Base-by-base conservation (phyloP, 1,140 invertebrate species). In the Papilio aristodemus region DNA sequence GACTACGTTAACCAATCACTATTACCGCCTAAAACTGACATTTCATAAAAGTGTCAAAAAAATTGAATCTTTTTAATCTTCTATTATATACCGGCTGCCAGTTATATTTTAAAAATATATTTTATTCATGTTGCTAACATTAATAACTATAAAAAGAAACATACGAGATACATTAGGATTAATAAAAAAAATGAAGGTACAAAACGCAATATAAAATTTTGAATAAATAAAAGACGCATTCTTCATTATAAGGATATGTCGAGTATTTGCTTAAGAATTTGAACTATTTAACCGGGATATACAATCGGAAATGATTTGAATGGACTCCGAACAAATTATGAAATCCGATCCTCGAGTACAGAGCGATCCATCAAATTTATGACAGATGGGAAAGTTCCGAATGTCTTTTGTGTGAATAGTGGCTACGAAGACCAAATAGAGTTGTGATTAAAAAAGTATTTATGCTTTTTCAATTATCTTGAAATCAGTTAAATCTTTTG, bases 321-420 rank as follows among this genome's bases (percentile, higher is more conserved):
- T 78, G 80, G 72, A 76, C 70, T 74, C 75, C 71, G 81, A 83
- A 87, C 75, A 81, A 83, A 84, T 86, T 86, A 84, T 86, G 86
- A 85, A 88, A 88, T 77, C 75, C 69, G 84, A 86, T 82, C 80
- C 66, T 70, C 32, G 25, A 59, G 70, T 67, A 81, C 72, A 81
- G 73, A 75, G 69, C 78, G 80, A 87, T 88, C 84, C 85, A 85
- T 88, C 86, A 88, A 78, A 86, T 72, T 78, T 81, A 27, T 88
- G 86, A 87, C 86, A 86, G 83, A 75, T 71, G 73, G 64, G 73
- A 73, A 83, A 75, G 79, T 72, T 73, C 70, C 59, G 71, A 68
- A 32, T 67, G 60, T 50, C 70, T 72, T 76, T 79, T 79, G 73
- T 81, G 67, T 70, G 41, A 58, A 59, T 71, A 73, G 66, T 50